Base-by-base conservation (phyloP, 2,797 vertebrate species). In the Tinamus major region DNA sequence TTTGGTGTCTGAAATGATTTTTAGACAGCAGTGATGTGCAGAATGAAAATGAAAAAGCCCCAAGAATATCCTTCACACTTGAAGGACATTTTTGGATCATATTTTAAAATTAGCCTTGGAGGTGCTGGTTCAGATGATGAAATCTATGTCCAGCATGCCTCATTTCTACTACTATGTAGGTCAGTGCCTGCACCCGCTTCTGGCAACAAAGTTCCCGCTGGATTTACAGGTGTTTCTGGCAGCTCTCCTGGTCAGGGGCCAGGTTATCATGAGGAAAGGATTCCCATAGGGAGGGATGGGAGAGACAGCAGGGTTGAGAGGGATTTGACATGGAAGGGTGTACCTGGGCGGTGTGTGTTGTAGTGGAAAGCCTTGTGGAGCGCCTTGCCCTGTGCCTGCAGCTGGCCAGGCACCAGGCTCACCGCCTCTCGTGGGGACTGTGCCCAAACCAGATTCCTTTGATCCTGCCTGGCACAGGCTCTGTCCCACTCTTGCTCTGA, bases 1-100 rank as follows among this genome's bases (percentile, higher is more conserved):
- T 86, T 83, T 82, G 79, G 64, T 23, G 39, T 90, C 53, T 44
- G 65, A 65, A 81, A 64, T 51, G 7, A 13, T 17, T 91, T 91
- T 92, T 86, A 84, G 79, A 67, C 26, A 29, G 33, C 76, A 85
- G 39, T 26, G 65, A 3, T 41, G 49, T 62, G 16, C 77, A 80
- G 53, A 93, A 70, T 3, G 26, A 81, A 92, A 93, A 83, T 71
- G 29, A 58, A 42, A 74, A 69, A n/a, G n/a, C 7, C 19, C 19
- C 37, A 10, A 56, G 39, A 24, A 53, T 48, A 26, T 29, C 65
- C 27, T 65, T 13, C 67, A 58, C 58, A 31, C 76, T 81, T 77
- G 75, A 71, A 61, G 46, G 77, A 90, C 79, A 83, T 93, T 48
- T 48, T 70, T 2, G 7, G 76, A 39, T 24, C 67, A 5, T 78